Base-by-base conservation (phyloP, 2,113 vertebrate genomes). In the Edolisoma coerulescens region DNA sequence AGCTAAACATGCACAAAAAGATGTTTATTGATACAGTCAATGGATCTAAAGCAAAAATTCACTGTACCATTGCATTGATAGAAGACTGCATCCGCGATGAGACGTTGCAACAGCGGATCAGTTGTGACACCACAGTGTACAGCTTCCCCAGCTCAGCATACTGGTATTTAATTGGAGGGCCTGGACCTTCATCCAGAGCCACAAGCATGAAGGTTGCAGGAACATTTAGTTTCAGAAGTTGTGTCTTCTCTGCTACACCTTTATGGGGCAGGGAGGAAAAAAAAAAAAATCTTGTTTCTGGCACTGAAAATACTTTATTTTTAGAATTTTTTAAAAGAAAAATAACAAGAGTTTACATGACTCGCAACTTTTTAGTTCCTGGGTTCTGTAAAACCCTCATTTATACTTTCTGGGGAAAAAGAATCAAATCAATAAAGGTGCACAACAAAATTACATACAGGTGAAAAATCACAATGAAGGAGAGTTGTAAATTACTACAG, bases 131-230 rank as follows among this genome's bases (percentile, higher is more conserved):
- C 68, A 99, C 99, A 15, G 99, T 99, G 97, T 99, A 99, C 35
- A 99, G 98, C 96, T 99, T 99, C 87, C 99, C 99, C 96, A 99
- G 98, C 96, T 99, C 99, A 75, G 99, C 99, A 84, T 99, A 99
- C 97, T 99, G 99, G 96, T 99, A 99, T 91, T 99, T 99, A 92
- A 99, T 99, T 70, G 99, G 99, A 93, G 99, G 99, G n/a, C 99
- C 99, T 16, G 99, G 99, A 67, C 99, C 99, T 97, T 99, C 99
- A 74, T 99, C 99, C 97, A 99, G 98, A 93, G 99, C 99, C 50
- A 99, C 99, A 93, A 99, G 98, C 99, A 99, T 99, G 97, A 99
- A 99, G 12, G 99, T 99, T 93, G 99, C 99, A 82, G 99, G 99
- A 81, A 99, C 99, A 76, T 98, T 99, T 65, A 99, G 97, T 97